Evolutionary conservation across 2,113 vertebrate species (phyloP), one percentile per base, ranked within the genome.

Genomic region (Phyllostomus hastatus): DNA sequence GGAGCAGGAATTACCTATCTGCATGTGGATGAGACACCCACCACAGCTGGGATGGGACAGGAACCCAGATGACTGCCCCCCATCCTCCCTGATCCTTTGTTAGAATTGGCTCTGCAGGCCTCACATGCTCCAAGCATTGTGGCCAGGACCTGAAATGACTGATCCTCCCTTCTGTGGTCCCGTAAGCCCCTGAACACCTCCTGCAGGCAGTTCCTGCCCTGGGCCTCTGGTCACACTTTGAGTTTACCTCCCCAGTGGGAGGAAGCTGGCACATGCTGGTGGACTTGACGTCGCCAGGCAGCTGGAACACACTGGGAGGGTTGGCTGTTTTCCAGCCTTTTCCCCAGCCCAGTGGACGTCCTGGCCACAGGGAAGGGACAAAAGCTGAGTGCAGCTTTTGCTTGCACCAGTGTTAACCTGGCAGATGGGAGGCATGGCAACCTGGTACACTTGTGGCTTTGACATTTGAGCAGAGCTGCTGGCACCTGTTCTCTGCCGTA

Each of bases 401-500:
- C n/a, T 33, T 76, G 88, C 70, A 78, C n/a, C 35, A 33, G 2
- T 8, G 52, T 76, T 83, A 95, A 89, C 46, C 69, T 61, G 80
- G 88, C 48, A 61, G 92, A 91, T 46, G 33, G 75, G 94, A 76
- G 33, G 35, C 78, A 57, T 10, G 19, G 92, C 70, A 61, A 22
- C 90, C 22, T 54, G 28, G 92, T 95, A 59, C 57, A 48, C 82
- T 70, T 76, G 50, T 10, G 20, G 57, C 91, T 84, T 54, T 96
- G 95, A 92, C 50, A 88, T 96, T 92, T 92, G 92, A 95, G 28
- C 38, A 61, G 87, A 33, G 43, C 52, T 69, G 11, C 43, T n/a
- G 85, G 80, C 90, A 92, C 88, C 76, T 91, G 52, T 93, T 88
- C 83, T 96, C 31, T 91, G 70, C 38, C 7, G 19, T 35, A 19